These are phyloP conservation scores for Luperina nickerlii DNA, from an alignment of 2,888 invertebrate species.

Conservation along the genomic window DNA sequence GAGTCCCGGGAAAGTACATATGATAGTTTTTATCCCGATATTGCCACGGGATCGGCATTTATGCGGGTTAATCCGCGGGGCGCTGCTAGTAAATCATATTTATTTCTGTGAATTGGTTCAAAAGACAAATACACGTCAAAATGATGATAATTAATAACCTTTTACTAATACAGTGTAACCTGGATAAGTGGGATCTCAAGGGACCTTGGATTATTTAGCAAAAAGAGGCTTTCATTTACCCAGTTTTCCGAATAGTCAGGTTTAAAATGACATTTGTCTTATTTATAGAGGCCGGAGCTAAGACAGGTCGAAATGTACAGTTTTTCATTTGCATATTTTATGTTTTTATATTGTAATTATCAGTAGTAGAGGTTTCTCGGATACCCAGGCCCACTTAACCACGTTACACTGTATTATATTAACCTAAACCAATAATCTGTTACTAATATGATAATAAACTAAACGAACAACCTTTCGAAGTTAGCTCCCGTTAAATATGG, in stretches of 20 bases:
- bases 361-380: background rate
- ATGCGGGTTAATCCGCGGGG: no score
- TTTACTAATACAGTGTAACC: background rate
- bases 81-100: background rate
- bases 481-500: background rate
- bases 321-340: background rate
- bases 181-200: background rate
- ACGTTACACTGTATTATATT: background rate
- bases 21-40: no score
- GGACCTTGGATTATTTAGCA: background rate
- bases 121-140: background rate
- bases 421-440: background rate
- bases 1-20: no score
- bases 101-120: background rate
- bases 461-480: background rate
- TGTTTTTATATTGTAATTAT: background rate
- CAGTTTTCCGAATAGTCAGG: background rate
- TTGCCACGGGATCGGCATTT: no score
- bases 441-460: background rate
- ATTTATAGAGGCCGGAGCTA: no score
- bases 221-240: no score
- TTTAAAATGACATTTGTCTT: background rate
- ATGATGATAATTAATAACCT: background rate
- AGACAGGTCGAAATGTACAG: background rate
- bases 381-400: background rate